A percentile compares a stretch with the other conserved stretches of the same genome.
phyloP scores from a whole-genome alignment of 2,888 invertebrate species.

The Coronaproctus castanopsis region DNA sequence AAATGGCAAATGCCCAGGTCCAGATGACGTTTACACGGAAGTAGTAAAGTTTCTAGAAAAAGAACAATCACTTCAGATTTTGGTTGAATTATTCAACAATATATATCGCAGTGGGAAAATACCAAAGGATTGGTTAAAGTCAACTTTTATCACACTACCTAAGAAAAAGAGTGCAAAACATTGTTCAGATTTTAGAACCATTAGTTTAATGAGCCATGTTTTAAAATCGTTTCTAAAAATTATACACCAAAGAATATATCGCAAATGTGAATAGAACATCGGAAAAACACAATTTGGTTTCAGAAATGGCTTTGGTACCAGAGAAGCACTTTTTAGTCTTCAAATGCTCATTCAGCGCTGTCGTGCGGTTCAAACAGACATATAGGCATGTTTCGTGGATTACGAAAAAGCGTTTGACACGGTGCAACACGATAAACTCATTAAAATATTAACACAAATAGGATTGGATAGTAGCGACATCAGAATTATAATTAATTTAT shows the following conservation, averaged over 20 bases:
- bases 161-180: not conserved
- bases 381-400: not conserved
- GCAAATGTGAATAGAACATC: too few species aligned
- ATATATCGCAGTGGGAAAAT: not conserved
- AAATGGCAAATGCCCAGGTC: not conserved
- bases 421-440: not conserved
- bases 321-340: not conserved
- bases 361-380: not conserved
- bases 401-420: not conserved
- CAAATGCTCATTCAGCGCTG: too few species aligned
- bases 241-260: too few species aligned
- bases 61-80: not conserved
- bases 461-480: not conserved
- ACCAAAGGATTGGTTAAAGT: not conserved
- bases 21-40: not conserved
- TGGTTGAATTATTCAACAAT: not conserved
- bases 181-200: not conserved
- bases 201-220: not conserved
- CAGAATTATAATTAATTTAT: not conserved
- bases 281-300: not conserved
- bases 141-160: not conserved
- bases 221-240: not conserved
- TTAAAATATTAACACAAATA: not conserved
- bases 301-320: not conserved
- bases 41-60: not conserved